Base-by-base conservation (phyloP, 2,113 vertebrate genomes). In the Etia nguti region DNA sequence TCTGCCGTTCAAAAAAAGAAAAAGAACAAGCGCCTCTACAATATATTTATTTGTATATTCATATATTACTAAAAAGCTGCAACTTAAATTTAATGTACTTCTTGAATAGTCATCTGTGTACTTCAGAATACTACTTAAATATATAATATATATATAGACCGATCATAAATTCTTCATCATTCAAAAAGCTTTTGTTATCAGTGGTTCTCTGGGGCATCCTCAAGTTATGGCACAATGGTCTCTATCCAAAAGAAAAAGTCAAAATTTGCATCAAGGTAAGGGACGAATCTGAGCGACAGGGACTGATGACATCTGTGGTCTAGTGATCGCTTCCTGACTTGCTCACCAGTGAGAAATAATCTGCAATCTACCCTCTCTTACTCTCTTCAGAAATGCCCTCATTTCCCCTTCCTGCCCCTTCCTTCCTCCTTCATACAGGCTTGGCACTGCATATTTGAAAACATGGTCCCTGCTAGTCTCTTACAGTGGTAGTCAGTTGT, bases 191-290 rank as follows among this genome's bases (percentile, higher is more conserved):
- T 87, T 86, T 75, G 87, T 70, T 68, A 10, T 89, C 81, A 84
- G 89, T 93, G 93, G 90, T 93, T 95, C 87, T 94, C 80, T 83
- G 46, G 89, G 84, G 86, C 88, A 36, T 91, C 83, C 91, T 92
- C 50, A 87, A 90, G 86, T 87, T 95, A 93, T 93, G 94, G 94
- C 94, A 95, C 95, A 92, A 88, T 92, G 91, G 90, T 91, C 89
- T 87, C 90, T 60, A 46, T 91, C 77, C 82, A 80, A 70, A 90
- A 84, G 79, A 70, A 90, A 84, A 36, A 43, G 79, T 73, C 54
- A 43, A 43, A 60, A 87, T 85, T 56, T 83, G 52, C 57, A 26
- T 83, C 34, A 15, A 48, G 38, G 20, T 73, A 65, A 88, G 31
- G 82, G 79, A 75, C 8, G 18, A 77, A 55, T n/a, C n/a, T 13